phyloP scores from a whole-genome alignment of 2,888 invertebrate genomes.

The Ophioninae sp. region DNA sequence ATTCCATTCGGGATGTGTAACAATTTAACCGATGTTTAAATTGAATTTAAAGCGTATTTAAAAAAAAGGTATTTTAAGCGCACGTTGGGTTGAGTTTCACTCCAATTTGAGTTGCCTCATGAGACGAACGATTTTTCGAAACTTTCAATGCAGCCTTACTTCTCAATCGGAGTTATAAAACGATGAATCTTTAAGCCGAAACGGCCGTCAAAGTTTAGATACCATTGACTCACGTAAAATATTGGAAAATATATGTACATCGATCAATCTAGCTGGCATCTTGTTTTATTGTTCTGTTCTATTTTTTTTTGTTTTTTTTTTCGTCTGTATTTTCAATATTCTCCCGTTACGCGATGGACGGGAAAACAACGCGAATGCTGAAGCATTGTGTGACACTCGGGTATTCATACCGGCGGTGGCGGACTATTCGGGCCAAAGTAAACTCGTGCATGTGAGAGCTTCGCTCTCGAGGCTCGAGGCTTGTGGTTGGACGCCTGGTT shows the following conservation, averaged over 20 bases:
- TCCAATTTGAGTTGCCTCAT: too few species aligned
- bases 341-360: constrained; percentile 4
- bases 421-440: constrained; percentile 44
- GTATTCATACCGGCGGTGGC: constrained; percentile 12
- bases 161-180: not conserved
- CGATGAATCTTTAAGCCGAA: not conserved
- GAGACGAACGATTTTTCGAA: too few species aligned
- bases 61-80: too few species aligned
- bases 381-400: constrained; percentile 32
- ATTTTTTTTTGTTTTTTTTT: constrained; percentile 29
- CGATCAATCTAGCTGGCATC: not conserved
- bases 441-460: constrained; percentile 51
- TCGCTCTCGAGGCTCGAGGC: constrained; percentile 30
- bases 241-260: not conserved
- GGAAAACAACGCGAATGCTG: constrained; percentile 28
- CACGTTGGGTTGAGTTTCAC: too few species aligned
- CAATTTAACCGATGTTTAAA: too few species aligned
- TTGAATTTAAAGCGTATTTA: too few species aligned
- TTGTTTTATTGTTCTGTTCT: not conserved
- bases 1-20: too few species aligned
- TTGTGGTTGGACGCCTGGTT: constrained; percentile 46
- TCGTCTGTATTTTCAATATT: not conserved
- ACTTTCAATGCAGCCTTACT: too few species aligned
- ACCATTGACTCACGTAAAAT: not conserved
- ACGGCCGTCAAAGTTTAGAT: not conserved